A percentile compares a stretch with the other conserved stretches of the same genome.
Evolutionary conservation across 2,888 invertebrate genomes (phyloP).

Genomic region (Odontocolon sp.): DNA sequence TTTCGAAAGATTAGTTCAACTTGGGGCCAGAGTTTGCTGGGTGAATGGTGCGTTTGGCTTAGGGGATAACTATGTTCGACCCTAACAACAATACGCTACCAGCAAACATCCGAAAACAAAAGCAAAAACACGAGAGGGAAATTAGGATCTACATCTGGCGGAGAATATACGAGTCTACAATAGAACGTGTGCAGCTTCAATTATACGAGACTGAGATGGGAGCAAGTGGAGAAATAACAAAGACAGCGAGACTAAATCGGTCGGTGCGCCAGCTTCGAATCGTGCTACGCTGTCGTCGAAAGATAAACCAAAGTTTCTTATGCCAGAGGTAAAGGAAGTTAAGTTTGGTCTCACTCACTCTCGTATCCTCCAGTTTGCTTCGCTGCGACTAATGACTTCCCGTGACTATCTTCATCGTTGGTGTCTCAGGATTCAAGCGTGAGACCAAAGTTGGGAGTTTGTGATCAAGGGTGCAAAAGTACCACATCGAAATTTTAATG

Average conservation of each 20-base stretch:
- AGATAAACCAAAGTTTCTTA: conserved; percentile 71
- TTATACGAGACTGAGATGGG: conserved; percentile 36
- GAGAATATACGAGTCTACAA: conserved; percentile 47
- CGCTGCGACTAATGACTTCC: conserved; percentile 63
- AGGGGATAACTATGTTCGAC: neutral
- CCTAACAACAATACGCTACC: conserved; percentile 31
- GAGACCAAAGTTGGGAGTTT: conserved; percentile 33
- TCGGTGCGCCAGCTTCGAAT: conserved; percentile 40
- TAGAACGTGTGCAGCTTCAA: conserved; percentile 54
- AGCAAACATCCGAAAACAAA: neutral
- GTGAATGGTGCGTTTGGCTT: neutral
- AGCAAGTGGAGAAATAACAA: conserved; percentile 20
- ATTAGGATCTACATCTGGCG: conserved; percentile 43
- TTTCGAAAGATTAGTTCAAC: conserved; percentile 25
- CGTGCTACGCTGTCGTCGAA: conserved; percentile 54
- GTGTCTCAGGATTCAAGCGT: conserved; percentile 17
- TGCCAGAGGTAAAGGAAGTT: conserved; percentile 60
- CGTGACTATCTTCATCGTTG: conserved; percentile 48
- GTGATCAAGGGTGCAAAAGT: conserved; percentile 32
- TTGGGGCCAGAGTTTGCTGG: neutral
- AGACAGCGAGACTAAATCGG: conserved; percentile 36
- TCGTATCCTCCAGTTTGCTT: conserved; percentile 35
- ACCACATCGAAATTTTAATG: conserved; percentile 9
- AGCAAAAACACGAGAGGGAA: conserved; percentile 46
- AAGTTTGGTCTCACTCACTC: conserved; percentile 17